Percentiles rank a stretch among this genome's conserved stretches.
phyloP scores from a whole-genome alignment of 2,888 invertebrate species.

The Tenthredo amoena region DNA sequence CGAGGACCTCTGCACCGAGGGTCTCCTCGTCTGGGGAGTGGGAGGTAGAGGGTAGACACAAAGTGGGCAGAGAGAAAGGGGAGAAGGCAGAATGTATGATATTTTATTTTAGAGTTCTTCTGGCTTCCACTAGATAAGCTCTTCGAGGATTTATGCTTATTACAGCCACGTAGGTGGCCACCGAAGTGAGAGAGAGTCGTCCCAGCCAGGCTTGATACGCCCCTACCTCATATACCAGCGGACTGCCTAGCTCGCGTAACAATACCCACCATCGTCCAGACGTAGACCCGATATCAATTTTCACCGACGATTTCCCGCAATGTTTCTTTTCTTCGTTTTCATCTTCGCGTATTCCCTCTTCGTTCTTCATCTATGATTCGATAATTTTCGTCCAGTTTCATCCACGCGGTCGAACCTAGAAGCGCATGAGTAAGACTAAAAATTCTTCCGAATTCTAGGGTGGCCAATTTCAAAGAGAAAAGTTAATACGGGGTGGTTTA shows the following conservation, averaged over 20 bases:
- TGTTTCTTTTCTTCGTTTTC: background rate
- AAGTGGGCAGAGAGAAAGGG: constrained; percentile 60
- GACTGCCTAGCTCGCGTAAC: constrained; percentile 24
- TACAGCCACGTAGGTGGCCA: constrained; percentile 65
- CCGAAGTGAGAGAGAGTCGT: constrained; percentile 55
- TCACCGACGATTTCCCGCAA: constrained; percentile 11
- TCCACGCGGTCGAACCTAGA: background rate
- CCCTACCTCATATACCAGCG: constrained; percentile 13
- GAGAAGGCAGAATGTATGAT: constrained; percentile 75
- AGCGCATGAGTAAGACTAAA: background rate
- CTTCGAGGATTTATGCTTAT: constrained; percentile 77
- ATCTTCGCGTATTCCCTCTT: background rate
- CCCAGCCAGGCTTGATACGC: constrained; percentile 34
- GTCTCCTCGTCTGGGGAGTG: constrained; percentile 1
- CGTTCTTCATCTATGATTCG: background rate
- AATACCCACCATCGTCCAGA: constrained; percentile 20
- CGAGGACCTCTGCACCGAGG: background rate
- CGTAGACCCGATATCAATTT: constrained; percentile 35
- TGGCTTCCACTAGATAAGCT: constrained; percentile 76
- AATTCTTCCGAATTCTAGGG: background rate
- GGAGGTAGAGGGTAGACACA: constrained; percentile 9
- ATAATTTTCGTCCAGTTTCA: background rate
- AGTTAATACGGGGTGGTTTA: constrained; percentile 22
- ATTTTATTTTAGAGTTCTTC: constrained; percentile 78
- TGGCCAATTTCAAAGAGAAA: constrained; percentile 16